Base-by-base conservation (phyloP, 1,140 invertebrate genomes). In the Neodiprion pinetum region DNA sequence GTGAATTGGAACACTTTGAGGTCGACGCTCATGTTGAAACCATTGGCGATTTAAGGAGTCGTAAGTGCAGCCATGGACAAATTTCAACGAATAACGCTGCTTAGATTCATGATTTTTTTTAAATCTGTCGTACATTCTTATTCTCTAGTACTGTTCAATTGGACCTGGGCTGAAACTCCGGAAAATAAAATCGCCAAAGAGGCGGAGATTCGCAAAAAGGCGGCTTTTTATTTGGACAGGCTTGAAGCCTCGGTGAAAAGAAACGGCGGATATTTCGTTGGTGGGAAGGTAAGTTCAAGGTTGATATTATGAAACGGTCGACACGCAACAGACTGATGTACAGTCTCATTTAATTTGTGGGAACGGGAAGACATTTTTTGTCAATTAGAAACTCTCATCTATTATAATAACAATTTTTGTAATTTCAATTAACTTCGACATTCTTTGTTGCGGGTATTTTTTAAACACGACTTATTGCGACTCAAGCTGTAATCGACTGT, bases 161-260 rank as follows among this genome's bases (percentile, higher is more conserved):
- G 72, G 28, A 40, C 5, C 28, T 5, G 28, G 5, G 28, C 28
- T 40, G 28, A 40, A 40, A 5, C 28, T 40, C 28, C 28, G 28
- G 28, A 61, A 17, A 17, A 61, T 61, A 17, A 61, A 61, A 9
- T 17, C 53, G 53, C 11, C n/a, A 61, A 40, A 40, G 28, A 17
- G 53, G 53, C 53, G 4, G 53, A 61, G 53, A 61, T 17, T 17
- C 11, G 11, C 11, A 61, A 61, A 61, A 61, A 61, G 53, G 8
- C 53, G 4, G 53, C 53, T 5, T 61, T 61, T 17, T 61, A 71
- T 12, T 72, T 80, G 2, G 40, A 77, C 1, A 77, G 76, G 9
- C 12, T 80, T 0, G 53, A 80, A 1, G 72, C 50, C 53, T 72
- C 74, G n/a, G 74, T 78, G 5, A 80, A 80, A 49, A 77, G 48